Evolutionary conservation across 1,140 invertebrate species (phyloP), one percentile per base, ranked within the genome.

Genomic region (Carposina sasakii): DNA sequence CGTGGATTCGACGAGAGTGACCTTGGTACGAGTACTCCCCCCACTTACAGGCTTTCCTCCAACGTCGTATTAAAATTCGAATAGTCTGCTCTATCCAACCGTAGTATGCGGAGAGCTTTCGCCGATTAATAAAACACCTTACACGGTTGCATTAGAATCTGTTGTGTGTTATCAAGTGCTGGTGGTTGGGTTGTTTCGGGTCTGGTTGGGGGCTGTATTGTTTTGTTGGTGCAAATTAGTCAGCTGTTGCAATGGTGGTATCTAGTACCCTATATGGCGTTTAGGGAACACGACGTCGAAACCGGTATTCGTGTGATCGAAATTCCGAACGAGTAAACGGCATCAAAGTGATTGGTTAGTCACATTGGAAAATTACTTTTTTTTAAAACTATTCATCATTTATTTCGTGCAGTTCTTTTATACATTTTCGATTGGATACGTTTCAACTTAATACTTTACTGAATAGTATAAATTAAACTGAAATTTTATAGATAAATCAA

Each of bases 191-290:
- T 40, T 41, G 54, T 64, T 60, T 45, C 48, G 45, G 44, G 34
- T 57, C 57, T 46, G 37, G 33, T 47, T 42, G 36, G 37, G 22
- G 37, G 46, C 31, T 53, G 59, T 64, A 68, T 73, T 77, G 69
- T 82, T 78, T 71, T 81, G 70, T 60, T 72, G 62, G 70, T 68
- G 73, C 55, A 68, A 60, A 71, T 75, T 74, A 67, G 71, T 78
- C 78, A 82, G 78, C 78, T 82, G 76, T 79, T 76, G 58, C 51
- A 56, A 67, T 58, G 64, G 54, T 60, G 75, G 76, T 82, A 65
- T 59, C 65, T 39, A 21, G 36, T 39, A 39, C 20, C 17, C 19
- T 63, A 59, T 63, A 58, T 68, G 62, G 44, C 55, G 58, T 52
- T 62, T 67, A 45, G n/a, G 28, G 54, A 52, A 49, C 45, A 67